Evolutionary conservation across 2,797 vertebrate genomes (phyloP).

Genomic region (Eupleurogrammus muticus): DNA sequence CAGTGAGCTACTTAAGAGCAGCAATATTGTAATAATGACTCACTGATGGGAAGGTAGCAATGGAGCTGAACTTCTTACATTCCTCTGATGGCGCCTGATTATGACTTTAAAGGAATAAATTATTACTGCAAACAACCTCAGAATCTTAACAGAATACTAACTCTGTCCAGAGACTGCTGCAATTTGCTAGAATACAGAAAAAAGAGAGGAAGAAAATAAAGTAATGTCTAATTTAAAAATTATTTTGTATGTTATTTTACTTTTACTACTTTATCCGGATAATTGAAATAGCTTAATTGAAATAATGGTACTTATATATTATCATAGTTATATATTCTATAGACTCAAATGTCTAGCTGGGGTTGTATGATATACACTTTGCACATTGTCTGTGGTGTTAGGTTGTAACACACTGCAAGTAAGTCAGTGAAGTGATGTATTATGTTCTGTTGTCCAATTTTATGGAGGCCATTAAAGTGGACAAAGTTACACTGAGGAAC

Average conservation of each 20-base stretch:
- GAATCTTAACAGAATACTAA: constrained; percentile 53
- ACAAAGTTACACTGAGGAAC: neutral
- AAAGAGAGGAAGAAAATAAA: neutral
- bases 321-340: constrained; percentile 6
- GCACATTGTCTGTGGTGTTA: neutral
- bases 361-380: neutral
- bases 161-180: constrained; percentile 13
- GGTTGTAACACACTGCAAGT: neutral
- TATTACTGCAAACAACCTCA: constrained; percentile 80
- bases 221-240: neutral
- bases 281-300: neutral
- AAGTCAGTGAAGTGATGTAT: neutral
- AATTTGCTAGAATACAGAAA: constrained; percentile 9
- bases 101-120: constrained; percentile 90
- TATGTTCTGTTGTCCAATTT: neutral
- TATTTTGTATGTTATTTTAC: neutral
- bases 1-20: constrained; percentile 95
- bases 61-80: constrained; percentile 95
- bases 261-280: constrained; percentile 4
- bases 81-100: constrained; percentile 92
- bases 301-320: neutral
- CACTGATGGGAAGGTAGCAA: constrained; percentile 94
- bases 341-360: neutral
- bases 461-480: neutral
- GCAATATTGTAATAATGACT: constrained; percentile 95